These are phyloP conservation scores for Nasonia oneida DNA, from an alignment of 2,888 invertebrate species.

Conservation along the genomic window DNA sequence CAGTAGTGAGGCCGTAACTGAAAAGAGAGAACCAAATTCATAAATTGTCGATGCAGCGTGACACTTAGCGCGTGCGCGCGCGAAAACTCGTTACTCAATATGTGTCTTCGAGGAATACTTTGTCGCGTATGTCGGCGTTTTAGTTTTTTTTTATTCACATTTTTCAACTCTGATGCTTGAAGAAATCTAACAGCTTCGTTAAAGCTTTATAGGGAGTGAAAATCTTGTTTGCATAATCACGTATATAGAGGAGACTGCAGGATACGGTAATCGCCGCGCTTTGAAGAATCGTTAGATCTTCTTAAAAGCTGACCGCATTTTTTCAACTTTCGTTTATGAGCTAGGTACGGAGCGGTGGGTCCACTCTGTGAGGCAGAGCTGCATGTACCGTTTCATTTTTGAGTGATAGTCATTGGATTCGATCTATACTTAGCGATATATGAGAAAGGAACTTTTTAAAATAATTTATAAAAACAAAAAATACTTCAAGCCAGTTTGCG, in stretches of 20 bases:
- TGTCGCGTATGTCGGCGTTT: background rate
- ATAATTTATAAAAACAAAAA: no score
- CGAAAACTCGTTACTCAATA: background rate
- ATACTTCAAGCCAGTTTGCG: no score
- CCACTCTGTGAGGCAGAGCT: background rate
- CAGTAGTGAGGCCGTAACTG: background rate
- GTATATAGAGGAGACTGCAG: background rate
- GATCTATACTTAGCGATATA: background rate
- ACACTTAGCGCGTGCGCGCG: background rate
- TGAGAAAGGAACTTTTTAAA: no score
- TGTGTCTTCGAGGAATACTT: background rate
- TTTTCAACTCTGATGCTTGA: no score
- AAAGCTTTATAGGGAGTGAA: no score
- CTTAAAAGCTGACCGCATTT: slow-evolving; percentile 14
- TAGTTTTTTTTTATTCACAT: no score
- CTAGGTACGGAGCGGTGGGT: background rate
- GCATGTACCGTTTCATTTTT: background rate
- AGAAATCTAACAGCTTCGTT: no score
- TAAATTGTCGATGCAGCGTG: background rate
- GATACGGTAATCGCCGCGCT: background rate
- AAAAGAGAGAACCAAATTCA: background rate
- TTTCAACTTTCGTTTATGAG: background rate
- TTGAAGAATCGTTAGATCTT: background rate
- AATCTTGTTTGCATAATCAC: background rate
- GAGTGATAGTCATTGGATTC: background rate